Conservation (phyloP, 2,797 vertebrate genomes). For the Notolepis coatsorum region DNA sequence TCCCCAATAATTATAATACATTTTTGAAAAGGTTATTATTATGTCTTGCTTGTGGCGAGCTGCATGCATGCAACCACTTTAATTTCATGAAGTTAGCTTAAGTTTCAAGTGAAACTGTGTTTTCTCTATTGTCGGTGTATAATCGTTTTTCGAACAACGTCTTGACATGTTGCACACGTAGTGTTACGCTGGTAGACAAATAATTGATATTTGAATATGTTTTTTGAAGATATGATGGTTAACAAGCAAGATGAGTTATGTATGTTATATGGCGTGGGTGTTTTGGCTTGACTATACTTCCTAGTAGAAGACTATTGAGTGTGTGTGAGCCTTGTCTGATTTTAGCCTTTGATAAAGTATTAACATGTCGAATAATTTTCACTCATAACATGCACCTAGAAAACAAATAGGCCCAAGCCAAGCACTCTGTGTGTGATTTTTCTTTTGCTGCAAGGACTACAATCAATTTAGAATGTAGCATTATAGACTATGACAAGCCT, state of each 20-base stretch:
- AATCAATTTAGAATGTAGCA: not conserved
- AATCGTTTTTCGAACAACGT: slow-evolving; percentile 57
- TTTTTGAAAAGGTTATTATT: slow-evolving; percentile 74
- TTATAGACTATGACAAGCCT: not conserved
- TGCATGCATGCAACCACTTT: slow-evolving; percentile 57
- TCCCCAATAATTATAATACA: slow-evolving; percentile 81
- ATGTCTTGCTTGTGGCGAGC: slow-evolving; percentile 40
- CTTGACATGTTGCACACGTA: slow-evolving; percentile 45
- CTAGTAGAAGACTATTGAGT: slow-evolving; percentile 65
- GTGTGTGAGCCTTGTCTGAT: slow-evolving; percentile 59
- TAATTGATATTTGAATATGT: slow-evolving; percentile 79
- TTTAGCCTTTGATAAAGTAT: slow-evolving; percentile 27
- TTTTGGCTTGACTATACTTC: slow-evolving; percentile 62
- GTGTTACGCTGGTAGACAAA: slow-evolving; percentile 33
- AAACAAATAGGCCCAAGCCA: not conserved
- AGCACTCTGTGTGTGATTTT: not conserved
- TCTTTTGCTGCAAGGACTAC: not conserved
- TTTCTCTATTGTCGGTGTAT: slow-evolving; percentile 82
- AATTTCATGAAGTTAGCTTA: slow-evolving; percentile 29
- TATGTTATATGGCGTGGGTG: slow-evolving; percentile 53
- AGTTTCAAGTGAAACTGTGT: not conserved
- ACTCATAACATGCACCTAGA: slow-evolving; percentile 1
- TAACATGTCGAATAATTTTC: not conserved
- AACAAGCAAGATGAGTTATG: slow-evolving; percentile 73
- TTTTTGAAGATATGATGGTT: slow-evolving; percentile 83